Base-by-base conservation (phyloP, 1,140 invertebrate genomes). In the Augochlora pura region DNA sequence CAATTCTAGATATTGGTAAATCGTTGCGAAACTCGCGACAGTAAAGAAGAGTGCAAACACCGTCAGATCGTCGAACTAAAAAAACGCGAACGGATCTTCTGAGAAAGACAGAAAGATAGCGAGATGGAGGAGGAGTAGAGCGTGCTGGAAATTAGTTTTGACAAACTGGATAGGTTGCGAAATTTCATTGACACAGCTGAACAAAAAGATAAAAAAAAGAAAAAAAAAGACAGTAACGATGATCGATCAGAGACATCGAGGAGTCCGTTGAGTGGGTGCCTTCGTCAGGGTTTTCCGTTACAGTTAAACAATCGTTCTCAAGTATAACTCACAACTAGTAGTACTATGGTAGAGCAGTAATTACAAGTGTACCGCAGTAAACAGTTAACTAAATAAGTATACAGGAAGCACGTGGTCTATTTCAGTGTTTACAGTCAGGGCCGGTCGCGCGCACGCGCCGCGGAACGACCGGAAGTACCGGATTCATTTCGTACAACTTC, bases 271-370 rank as follows among this genome's bases (percentile, higher is more conserved):
- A 91, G 92, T 93, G 91, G 87, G 88, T 93, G 92, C 91, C 91
- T 93, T 90, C 90, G 92, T 93, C 87, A 92, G 92, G 92, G 91
- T 92, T 93, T 93, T 93, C 83, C 89, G 91, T 93, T 93, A 93
- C 92, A 93, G 91, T 92, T 78, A 90, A 92, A 92, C 88, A 85
- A 88, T 90, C 89, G 78, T 93, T 92, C 89, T 92, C 90, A 92
- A 89, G 87, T 93, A 93, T 93, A 92, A 92, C 90, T 92, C 90
- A 89, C 92, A 91, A 92, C 89, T 93, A 91, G 91, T 93, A 92
- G 90, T 91, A 91, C 90, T 92, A 88, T 91, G 91, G 90, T 91
- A 92, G 91, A 83, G 90, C 91, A 91, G 88, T 93, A 92, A 91
- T 91, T 91, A 93, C 88, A n/a, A 91, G 81, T 93, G 87, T 93